Conservation (phyloP, 2,797 vertebrate species). For the Galaxias olidus region DNA sequence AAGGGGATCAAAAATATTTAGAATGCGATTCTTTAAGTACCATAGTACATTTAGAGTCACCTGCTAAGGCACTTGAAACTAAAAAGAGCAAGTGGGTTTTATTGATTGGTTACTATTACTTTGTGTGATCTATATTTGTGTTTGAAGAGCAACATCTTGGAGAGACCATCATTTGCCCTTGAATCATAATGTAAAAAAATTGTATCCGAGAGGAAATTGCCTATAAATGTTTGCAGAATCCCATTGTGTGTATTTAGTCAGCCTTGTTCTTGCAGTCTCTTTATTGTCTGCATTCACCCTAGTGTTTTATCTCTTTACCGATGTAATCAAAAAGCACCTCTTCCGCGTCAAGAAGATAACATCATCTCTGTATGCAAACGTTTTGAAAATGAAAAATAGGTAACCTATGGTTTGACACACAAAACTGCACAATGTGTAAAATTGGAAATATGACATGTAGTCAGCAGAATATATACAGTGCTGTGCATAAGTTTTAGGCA, state of each 20-base stretch:
- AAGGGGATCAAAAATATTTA: no score
- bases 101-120: slow-evolving; percentile 30
- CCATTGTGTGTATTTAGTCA: slow-evolving; percentile 21
- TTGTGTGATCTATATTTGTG: not conserved
- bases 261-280: slow-evolving; percentile 29
- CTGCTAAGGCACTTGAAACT: slow-evolving; percentile 8
- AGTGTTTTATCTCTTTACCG: slow-evolving; percentile 27
- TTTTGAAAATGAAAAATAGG: slow-evolving; percentile 46
- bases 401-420: slow-evolving; percentile 51
- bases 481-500: no score
- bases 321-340: slow-evolving; percentile 43
- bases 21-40: no score
- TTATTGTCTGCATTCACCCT: slow-evolving; percentile 52
- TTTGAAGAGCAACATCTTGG: not conserved
- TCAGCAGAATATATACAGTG: slow-evolving; percentile 67
- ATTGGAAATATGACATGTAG: slow-evolving; percentile 43
- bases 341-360: slow-evolving; percentile 46
- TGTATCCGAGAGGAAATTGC: slow-evolving; percentile 37
- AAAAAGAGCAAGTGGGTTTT: not conserved
- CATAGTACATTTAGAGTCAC: no score
- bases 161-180: slow-evolving; percentile 30
- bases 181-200: slow-evolving; percentile 36
- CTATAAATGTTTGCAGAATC: slow-evolving; percentile 41
- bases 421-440: slow-evolving; percentile 68
- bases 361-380: slow-evolving; percentile 42